Percentiles rank a stretch among this genome's conserved stretches.
Evolutionary conservation across 2,888 invertebrate species (phyloP).

Genomic region (Ormyrus rosae): DNA sequence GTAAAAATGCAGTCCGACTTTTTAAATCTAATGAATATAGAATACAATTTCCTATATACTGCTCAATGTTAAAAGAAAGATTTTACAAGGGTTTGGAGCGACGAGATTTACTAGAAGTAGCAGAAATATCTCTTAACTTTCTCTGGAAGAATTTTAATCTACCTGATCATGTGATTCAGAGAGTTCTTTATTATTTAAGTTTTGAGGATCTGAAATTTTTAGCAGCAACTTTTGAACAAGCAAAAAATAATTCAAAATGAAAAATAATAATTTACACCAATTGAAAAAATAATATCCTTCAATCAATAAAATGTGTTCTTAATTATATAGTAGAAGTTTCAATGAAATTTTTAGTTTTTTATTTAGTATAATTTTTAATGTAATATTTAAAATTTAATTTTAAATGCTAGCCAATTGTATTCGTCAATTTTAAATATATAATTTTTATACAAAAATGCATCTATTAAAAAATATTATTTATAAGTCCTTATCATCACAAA

Average conservation of each 20-base stretch:
- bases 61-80: constrained; percentile 29
- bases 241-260: constrained; percentile 23
- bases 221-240: constrained; percentile 8
- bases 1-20: constrained; percentile 22
- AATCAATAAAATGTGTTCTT: too few species aligned
- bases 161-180: constrained; percentile 38
- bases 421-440: too few species aligned
- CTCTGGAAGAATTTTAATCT: constrained; percentile 48
- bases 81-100: constrained; percentile 35
- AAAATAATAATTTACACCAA: too few species aligned
- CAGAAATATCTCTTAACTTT: constrained; percentile 34
- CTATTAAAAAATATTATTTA: too few species aligned
- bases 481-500: too few species aligned
- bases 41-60: constrained; percentile 44
- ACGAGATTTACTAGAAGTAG: constrained; percentile 28
- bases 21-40: constrained; percentile 26
- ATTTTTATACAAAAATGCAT: too few species aligned
- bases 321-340: too few species aligned
- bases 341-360: too few species aligned
- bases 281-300: too few species aligned
- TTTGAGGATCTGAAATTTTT: constrained; percentile 45
- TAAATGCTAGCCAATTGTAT: too few species aligned
- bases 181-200: constrained; percentile 33
- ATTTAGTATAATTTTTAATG: too few species aligned
- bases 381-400: too few species aligned